Conservation (phyloP, 2,113 vertebrate species). For the Pantherophis guttatus region DNA sequence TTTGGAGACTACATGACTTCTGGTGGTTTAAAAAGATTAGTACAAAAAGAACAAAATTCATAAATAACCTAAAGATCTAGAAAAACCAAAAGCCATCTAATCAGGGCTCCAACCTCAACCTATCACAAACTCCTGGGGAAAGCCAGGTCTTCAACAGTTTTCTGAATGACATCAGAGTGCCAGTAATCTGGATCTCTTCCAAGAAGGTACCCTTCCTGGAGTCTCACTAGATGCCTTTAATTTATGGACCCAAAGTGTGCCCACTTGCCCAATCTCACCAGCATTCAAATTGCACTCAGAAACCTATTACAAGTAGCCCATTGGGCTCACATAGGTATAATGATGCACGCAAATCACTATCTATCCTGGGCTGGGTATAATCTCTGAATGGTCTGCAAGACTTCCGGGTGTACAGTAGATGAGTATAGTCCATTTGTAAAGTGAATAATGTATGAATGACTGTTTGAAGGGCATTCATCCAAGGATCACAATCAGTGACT, state of each 20-base stretch:
- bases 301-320: background rate
- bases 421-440: background rate
- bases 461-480: background rate
- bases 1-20: too few species aligned
- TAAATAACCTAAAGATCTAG: too few species aligned
- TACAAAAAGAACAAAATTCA: too few species aligned
- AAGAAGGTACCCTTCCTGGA: background rate
- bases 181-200: too few species aligned
- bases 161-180: too few species aligned
- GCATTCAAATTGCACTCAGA: background rate
- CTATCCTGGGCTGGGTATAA: background rate
- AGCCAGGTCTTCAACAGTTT: too few species aligned
- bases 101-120: too few species aligned
- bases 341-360: background rate
- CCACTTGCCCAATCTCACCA: background rate
- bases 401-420: too few species aligned
- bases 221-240: background rate
- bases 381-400: background rate
- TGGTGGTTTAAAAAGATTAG: too few species aligned
- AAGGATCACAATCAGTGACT: background rate
- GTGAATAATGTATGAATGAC: background rate
- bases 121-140: too few species aligned
- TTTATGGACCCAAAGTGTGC: background rate
- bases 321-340: background rate
- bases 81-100: too few species aligned